phyloP scores from a whole-genome alignment of 64 coral and sea anemone genomes.

The Cladopsammia gracilis region DNA sequence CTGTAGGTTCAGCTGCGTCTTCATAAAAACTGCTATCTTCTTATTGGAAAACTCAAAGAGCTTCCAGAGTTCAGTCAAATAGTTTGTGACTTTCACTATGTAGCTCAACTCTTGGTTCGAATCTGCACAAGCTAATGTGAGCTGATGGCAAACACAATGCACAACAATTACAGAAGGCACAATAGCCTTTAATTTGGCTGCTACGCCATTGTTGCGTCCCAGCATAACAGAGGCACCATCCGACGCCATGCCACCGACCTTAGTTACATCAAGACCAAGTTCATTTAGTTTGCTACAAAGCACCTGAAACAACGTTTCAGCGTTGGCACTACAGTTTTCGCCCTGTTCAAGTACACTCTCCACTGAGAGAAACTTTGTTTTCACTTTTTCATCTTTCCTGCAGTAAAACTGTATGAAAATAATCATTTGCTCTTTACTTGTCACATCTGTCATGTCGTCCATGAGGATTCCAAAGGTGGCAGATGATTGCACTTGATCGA shows the following conservation, averaged over 20 bases:
- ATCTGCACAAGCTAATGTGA: constrained; percentile 44
- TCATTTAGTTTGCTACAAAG: constrained; percentile 37
- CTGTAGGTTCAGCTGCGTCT: background rate
- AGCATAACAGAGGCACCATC: constrained; percentile 76
- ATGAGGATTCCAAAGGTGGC: constrained; percentile 62
- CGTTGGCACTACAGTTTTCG: constrained; percentile 66
- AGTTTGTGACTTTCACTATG: constrained; percentile 52
- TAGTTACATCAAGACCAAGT: constrained; percentile 36
- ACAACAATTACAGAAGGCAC: constrained; percentile 65
- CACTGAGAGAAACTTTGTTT: constrained; percentile 68
- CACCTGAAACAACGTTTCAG: constrained; percentile 66
- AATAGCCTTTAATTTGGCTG: constrained; percentile 62
- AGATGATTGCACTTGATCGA: constrained; percentile 66
- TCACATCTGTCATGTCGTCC: constrained; percentile 68
- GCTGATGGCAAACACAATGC: constrained; percentile 64
- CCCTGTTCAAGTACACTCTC: constrained; percentile 60
- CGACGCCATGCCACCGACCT: constrained; percentile 64
- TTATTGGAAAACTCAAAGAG: constrained; percentile 52
- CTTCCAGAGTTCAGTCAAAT: constrained; percentile 48
- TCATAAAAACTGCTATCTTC: constrained; percentile 54
- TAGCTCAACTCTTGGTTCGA: constrained; percentile 31
- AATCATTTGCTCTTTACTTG: constrained; percentile 73
- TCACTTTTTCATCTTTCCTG: constrained; percentile 75
- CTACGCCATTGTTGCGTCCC: constrained; percentile 64
- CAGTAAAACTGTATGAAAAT: constrained; percentile 72